Conservation (phyloP, 2,888 invertebrate genomes). For the Scrobipalpa atriplicella region DNA sequence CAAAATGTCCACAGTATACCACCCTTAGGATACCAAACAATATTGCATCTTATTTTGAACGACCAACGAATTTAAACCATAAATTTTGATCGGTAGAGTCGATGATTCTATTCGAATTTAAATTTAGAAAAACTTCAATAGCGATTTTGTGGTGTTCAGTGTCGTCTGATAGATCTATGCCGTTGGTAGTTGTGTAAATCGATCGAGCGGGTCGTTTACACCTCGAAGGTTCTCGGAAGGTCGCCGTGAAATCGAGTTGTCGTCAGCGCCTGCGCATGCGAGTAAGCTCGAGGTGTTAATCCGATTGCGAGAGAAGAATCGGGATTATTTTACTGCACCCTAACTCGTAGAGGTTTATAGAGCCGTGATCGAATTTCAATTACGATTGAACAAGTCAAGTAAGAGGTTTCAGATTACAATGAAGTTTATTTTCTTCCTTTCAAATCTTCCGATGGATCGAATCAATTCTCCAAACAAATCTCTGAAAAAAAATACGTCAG, state of each 20-base stretch:
- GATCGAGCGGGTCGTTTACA: slow-evolving; percentile 66
- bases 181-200: slow-evolving; percentile 47
- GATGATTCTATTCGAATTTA: background rate
- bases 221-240: slow-evolving; percentile 67
- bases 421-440: too few species aligned
- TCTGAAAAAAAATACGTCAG: too few species aligned
- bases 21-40: slow-evolving; percentile 53
- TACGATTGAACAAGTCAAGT: slow-evolving; percentile 25
- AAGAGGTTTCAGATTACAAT: slow-evolving; percentile 14
- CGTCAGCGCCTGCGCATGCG: slow-evolving; percentile 49
- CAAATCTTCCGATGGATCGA: too few species aligned
- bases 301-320: slow-evolving; percentile 43
- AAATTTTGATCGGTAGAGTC: background rate
- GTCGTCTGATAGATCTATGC: slow-evolving; percentile 64
- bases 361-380: slow-evolving; percentile 39
- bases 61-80: slow-evolving; percentile 32
- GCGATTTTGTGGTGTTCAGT: slow-evolving; percentile 57
- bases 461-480: too few species aligned
- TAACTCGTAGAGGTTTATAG: slow-evolving; percentile 23
- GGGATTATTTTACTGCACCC: slow-evolving; percentile 43
- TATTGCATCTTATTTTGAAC: slow-evolving; percentile 32
- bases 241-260: slow-evolving; percentile 64
- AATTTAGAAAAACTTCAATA: slow-evolving; percentile 17
- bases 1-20: slow-evolving; percentile 75
- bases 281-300: slow-evolving; percentile 39